Percentiles rank a stretch among this genome's conserved stretches.
Conservation (phyloP, 2,888 invertebrate genomes). For the Choristoneura rosaceana region DNA sequence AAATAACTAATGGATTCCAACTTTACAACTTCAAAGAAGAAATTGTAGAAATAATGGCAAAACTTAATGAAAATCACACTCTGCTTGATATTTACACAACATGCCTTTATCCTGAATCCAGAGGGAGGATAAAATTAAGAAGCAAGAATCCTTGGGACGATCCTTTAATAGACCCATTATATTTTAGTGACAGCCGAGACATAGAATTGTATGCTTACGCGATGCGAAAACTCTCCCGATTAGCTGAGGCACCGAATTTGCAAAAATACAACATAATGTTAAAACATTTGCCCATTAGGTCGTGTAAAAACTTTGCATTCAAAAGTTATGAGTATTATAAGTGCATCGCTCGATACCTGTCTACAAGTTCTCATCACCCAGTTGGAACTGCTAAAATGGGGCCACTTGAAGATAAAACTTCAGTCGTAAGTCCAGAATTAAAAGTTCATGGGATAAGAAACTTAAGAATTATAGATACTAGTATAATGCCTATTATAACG, state of each 20-base stretch:
- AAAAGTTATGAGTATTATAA: background rate
- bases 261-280: background rate
- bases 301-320: background rate
- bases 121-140: constrained; percentile 4
- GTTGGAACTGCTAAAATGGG: constrained; percentile 4
- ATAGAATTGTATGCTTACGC: background rate
- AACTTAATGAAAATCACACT: background rate
- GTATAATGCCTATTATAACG: background rate
- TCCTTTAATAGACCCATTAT: background rate
- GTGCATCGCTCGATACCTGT: background rate
- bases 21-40: constrained; percentile 1
- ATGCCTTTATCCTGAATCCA: background rate
- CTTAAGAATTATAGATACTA: background rate
- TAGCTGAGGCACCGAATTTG: background rate
- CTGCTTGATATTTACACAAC: background rate
- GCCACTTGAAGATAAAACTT: background rate
- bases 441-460: background rate
- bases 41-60: background rate
- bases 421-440: background rate
- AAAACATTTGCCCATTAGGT: background rate
- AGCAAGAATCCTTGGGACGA: background rate
- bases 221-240: background rate
- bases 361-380: background rate
- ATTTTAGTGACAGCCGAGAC: background rate
- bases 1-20: background rate